Evolutionary conservation across 2,113 vertebrate species (phyloP).

Genomic region (Anoura caudifer): DNA sequence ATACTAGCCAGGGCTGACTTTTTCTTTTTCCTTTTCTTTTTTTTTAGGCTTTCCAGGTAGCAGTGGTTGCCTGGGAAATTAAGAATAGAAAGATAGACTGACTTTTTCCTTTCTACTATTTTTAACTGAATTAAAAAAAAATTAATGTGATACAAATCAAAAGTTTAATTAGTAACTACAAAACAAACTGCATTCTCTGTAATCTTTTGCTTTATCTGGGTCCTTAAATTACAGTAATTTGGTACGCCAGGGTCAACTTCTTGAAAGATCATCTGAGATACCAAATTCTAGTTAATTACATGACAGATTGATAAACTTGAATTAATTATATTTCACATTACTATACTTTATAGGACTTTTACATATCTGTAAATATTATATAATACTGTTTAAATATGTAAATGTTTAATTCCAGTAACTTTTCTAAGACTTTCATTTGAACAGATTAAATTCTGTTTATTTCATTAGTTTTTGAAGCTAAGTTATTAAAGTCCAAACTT

Average conservation of each 20-base stretch:
- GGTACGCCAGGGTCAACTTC: neutral
- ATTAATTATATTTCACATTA: neutral
- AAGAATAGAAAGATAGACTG: neutral
- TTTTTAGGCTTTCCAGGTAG: neutral
- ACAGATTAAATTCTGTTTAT: neutral
- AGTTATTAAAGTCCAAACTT: slow-evolving; percentile 2
- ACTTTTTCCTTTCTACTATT: neutral
- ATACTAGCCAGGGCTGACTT: no score
- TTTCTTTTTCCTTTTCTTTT: no score
- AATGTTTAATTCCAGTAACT: neutral
- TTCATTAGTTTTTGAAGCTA: neutral
- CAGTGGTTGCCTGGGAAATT: neutral
- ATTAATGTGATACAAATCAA: neutral
- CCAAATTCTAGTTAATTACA: neutral
- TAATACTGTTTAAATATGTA: neutral
- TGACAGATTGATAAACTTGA: neutral
- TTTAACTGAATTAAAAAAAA: neutral
- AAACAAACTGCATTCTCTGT: neutral
- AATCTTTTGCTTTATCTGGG: neutral
- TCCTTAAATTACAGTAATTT: neutral
- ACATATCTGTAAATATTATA: neutral
- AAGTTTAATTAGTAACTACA: neutral
- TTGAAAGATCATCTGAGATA: neutral
- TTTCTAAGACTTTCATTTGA: neutral
- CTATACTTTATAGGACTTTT: neutral